phyloP scores from a whole-genome alignment of 2,888 invertebrate genomes.

The Leptogaster cylindrica region DNA sequence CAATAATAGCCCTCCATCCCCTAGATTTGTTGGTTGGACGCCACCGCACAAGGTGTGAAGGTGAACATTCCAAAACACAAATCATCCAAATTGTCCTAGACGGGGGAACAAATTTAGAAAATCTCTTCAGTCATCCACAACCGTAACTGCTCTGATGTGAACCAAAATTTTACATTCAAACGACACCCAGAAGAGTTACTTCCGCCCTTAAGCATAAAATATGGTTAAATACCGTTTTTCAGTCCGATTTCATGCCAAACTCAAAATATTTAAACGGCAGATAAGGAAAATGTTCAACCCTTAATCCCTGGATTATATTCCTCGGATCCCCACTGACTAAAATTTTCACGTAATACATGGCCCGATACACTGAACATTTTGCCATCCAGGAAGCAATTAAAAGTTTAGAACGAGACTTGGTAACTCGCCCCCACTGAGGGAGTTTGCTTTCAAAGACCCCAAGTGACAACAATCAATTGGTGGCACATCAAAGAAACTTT shows the following conservation, averaged over 20 bases:
- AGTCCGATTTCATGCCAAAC: slow-evolving; percentile 24
- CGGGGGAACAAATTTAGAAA: slow-evolving; percentile 18
- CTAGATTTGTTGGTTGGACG: too few species aligned
- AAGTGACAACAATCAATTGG: slow-evolving; percentile 42
- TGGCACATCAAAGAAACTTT: slow-evolving; percentile 40
- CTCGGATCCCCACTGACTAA: background rate
- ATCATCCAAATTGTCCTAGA: slow-evolving; percentile 25
- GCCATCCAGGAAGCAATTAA: slow-evolving; percentile 37
- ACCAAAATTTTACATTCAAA: slow-evolving; percentile 12
- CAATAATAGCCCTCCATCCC: slow-evolving; percentile 8
- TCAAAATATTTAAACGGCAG: slow-evolving; percentile 26
- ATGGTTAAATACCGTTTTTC: slow-evolving; percentile 35
- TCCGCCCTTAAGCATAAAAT: slow-evolving; percentile 32
- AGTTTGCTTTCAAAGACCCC: slow-evolving; percentile 38
- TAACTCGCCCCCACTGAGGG: slow-evolving; percentile 35
- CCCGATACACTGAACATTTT: slow-evolving; percentile 23
- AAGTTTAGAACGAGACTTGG: slow-evolving; percentile 38
- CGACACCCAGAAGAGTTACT: slow-evolving; percentile 26
- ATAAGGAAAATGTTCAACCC: slow-evolving; percentile 15
- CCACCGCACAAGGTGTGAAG: slow-evolving; percentile 6
- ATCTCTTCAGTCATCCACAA: slow-evolving; percentile 23
- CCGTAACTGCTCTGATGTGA: slow-evolving; percentile 13
- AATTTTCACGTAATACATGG: slow-evolving; percentile 17
- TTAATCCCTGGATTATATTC: slow-evolving; percentile 35
- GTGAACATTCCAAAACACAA: background rate